Percentiles rank a stretch among this genome's conserved stretches.
Conservation (phyloP, 53 echinoderm and acorn worm genomes). For the Henricia sp. region DNA sequence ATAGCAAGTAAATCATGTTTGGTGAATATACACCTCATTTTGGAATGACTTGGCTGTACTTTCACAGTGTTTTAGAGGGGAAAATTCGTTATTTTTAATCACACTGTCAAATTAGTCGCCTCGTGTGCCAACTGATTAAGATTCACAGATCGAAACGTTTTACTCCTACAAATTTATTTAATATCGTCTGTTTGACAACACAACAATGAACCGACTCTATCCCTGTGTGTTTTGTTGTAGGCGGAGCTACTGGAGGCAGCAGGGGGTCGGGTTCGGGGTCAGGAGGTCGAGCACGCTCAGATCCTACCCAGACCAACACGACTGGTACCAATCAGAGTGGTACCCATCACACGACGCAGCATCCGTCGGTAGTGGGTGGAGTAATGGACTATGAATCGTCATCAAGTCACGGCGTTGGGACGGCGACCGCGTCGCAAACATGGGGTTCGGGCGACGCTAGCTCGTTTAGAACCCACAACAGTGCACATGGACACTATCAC, state of each 20-base stretch:
- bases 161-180: too few relatives aligned
- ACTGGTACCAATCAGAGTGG: constrained; percentile 52
- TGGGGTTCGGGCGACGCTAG: constrained; percentile 74
- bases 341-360: constrained; percentile 78
- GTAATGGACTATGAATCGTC: constrained; percentile 90
- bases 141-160: too few relatives aligned
- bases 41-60: too few relatives aligned
- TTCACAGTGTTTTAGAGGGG: too few relatives aligned
- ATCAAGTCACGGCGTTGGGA: constrained; percentile 20
- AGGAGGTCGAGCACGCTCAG: constrained; percentile 90
- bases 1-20: too few relatives aligned
- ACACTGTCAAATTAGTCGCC: too few relatives aligned
- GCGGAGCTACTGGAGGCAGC: constrained; percentile 68
- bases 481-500: constrained; percentile 79
- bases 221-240: constrained; percentile 28
- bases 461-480: constrained; percentile 55
- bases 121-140: too few relatives aligned
- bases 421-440: constrained; percentile 58
- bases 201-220: too few relatives aligned
- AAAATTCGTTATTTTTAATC: too few relatives aligned
- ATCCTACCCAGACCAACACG: constrained; percentile 91
- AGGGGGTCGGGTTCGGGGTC: constrained; percentile 82
- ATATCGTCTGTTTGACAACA: too few relatives aligned
- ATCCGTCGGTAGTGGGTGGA: constrained; percentile 58
- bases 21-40: too few relatives aligned